Evolutionary conservation across 2,888 invertebrate genomes (phyloP).

Genomic region (Carcina quercana): DNA sequence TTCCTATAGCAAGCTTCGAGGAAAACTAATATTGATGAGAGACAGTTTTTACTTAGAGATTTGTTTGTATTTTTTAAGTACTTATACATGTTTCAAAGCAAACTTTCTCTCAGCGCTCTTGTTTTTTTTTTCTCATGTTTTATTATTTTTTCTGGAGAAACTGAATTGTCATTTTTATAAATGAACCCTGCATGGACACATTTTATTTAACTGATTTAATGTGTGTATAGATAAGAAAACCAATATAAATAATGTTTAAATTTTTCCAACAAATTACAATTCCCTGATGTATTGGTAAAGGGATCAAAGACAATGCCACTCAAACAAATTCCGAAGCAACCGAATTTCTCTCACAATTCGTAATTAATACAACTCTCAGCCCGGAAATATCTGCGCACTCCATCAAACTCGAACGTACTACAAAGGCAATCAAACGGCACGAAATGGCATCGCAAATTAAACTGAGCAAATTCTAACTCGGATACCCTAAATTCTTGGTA

Average conservation of each 20-base stretch:
- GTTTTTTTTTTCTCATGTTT: too few species aligned
- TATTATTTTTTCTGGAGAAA: too few species aligned
- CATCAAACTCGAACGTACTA: slow-evolving; percentile 58
- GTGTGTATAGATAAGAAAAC: too few species aligned
- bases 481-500: slow-evolving; percentile 52
- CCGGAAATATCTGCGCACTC: slow-evolving; percentile 67
- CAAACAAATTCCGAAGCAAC: slow-evolving; percentile 5
- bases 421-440: slow-evolving; percentile 66
- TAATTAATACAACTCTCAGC: slow-evolving; percentile 63
- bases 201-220: too few species aligned
- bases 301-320: slow-evolving; percentile 9
- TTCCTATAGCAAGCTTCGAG: slow-evolving; percentile 23
- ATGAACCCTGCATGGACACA: too few species aligned
- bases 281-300: not conserved
- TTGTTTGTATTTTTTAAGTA: too few species aligned
- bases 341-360: slow-evolving; percentile 24
- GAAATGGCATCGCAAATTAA: slow-evolving; percentile 59
- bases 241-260: too few species aligned
- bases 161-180: too few species aligned
- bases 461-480: slow-evolving; percentile 47
- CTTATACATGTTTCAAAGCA: too few species aligned
- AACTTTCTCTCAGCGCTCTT: too few species aligned
- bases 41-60: too few species aligned
- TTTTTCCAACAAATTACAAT: not conserved
- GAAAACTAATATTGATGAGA: slow-evolving; percentile 9